Evolutionary conservation across 2,113 vertebrate species (phyloP), one percentile per base, ranked within the genome.

Genomic region (Pygoscelis adeliae): DNA sequence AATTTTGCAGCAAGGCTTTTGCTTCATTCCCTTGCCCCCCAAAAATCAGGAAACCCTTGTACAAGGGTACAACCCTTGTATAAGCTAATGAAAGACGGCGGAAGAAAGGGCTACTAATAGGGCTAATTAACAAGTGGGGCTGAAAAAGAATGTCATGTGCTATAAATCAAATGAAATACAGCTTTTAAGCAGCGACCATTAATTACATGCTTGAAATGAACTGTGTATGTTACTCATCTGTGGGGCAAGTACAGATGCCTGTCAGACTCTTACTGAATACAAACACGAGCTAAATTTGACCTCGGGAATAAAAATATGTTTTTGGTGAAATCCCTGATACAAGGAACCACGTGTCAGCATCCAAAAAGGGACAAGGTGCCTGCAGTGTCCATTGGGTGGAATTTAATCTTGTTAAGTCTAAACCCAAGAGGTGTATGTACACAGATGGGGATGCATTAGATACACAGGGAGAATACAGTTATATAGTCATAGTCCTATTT

Each of bases 81-180:
- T 38, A 38, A 38, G 61, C 46, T 93, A 87, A 89, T 70, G 53
- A 59, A 94, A 80, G 62, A 56, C 2, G 2, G 27, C 7, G 2
- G 47, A 78, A 89, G 53, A 89, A 88, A 65, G 69, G 56, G 42
- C 47, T 87, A 32, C 86, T 97, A 91, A 76, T 65, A 79, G 44
- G 44, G 56, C 82, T 88, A 53, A 87, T 93, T 91, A 93, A 71
- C 15, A 58, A 93, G 79, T 15, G 63, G 49, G 89, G 71, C 82
- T 84, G 95, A 93, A 95, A 87, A 91, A 69, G 50, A 82, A 82
- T 73, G 77, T 91, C 95, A 79, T 65, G 46, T 80, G 52, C 76
- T 94, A 62, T 96, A 91, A 96, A 96, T 95, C 83, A 95, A 85
- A 89, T 77, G 65, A 96, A 94, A 97, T 71, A 52, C 34, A 87